phyloP scores from a whole-genome alignment of 1,140 invertebrate genomes.

The Camponotus vicinus region DNA sequence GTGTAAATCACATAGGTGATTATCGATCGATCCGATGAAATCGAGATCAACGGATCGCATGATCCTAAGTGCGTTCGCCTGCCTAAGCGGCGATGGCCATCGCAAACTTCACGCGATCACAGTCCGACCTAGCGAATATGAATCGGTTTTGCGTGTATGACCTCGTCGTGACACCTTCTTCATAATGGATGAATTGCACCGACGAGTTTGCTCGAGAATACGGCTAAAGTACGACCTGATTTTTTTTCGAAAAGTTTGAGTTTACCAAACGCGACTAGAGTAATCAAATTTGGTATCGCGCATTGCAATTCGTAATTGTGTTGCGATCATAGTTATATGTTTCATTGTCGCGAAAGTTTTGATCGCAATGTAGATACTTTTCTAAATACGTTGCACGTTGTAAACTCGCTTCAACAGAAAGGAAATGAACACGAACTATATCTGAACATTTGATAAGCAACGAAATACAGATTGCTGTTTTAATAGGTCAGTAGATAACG shows the following conservation, averaged over 20 bases:
- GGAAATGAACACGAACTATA: background rate
- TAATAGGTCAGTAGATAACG: background rate
- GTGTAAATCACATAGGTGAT: background rate
- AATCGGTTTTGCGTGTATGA: slow-evolving; percentile 41
- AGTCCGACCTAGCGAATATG: background rate
- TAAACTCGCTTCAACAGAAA: background rate
- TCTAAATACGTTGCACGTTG: background rate
- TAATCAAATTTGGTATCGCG: slow-evolving; percentile 53
- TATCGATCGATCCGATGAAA: slow-evolving; percentile 1
- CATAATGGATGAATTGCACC: slow-evolving; percentile 42
- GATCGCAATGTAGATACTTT: slow-evolving; percentile 19
- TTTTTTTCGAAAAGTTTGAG: slow-evolving; percentile 46
- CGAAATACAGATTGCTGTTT: background rate
- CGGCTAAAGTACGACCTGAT: slow-evolving; percentile 53
- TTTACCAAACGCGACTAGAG: slow-evolving; percentile 46
- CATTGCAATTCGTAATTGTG: slow-evolving; percentile 12
- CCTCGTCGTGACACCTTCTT: slow-evolving; percentile 33
- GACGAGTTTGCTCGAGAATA: slow-evolving; percentile 22
- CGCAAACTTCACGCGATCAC: slow-evolving; percentile 65
- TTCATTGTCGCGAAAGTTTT: slow-evolving; percentile 34
- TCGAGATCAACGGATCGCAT: slow-evolving; percentile 49
- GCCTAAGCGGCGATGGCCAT: slow-evolving; percentile 55
- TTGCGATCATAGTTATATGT: slow-evolving; percentile 2
- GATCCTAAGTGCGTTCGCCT: slow-evolving; percentile 60
- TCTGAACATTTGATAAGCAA: slow-evolving; percentile 2